A percentile compares a stretch with the other conserved stretches of the same genome.
These are phyloP conservation scores for Enoplosus armatus DNA, from an alignment of 2,797 vertebrate genomes.

Conservation along the genomic window DNA sequence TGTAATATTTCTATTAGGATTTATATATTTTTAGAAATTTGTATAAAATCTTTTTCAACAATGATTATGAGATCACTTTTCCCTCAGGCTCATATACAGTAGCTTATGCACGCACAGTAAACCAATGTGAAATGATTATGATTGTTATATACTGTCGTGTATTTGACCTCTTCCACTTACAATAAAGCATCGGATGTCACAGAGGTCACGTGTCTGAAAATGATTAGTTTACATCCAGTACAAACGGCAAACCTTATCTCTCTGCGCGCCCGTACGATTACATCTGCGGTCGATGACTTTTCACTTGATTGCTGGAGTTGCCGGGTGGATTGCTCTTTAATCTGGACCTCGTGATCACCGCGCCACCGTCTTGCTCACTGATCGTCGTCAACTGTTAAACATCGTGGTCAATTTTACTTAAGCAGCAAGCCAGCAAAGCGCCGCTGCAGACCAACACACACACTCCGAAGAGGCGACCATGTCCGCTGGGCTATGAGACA, in stretches of 20 bases:
- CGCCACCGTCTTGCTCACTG: not conserved
- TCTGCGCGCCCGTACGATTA: slow-evolving; percentile 2
- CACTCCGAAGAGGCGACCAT: not conserved
- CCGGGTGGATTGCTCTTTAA: slow-evolving; percentile 34
- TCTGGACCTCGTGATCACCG: slow-evolving; percentile 62
- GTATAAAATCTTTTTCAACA: not conserved
- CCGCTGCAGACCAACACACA: not conserved
- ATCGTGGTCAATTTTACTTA: not conserved
- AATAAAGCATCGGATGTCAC: slow-evolving; percentile 43
- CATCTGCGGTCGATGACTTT: slow-evolving; percentile 52
- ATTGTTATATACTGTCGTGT: slow-evolving; percentile 14
- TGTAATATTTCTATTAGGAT: slow-evolving; percentile 13
- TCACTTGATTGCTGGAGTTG: slow-evolving; percentile 28
- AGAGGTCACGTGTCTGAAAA: not conserved
- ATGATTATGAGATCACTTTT: not conserved
- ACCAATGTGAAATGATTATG: slow-evolving; percentile 3
- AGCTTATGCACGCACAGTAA: not conserved
- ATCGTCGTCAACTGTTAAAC: not conserved
- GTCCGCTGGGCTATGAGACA: slow-evolving; percentile 69
- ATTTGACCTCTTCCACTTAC: not conserved
- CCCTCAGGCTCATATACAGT: not conserved
- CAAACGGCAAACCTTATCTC: not conserved
- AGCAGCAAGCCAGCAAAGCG: not conserved
- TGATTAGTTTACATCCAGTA: not conserved
- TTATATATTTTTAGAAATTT: slow-evolving; percentile 25